Base-by-base conservation (phyloP, 1,140 invertebrate genomes). In the Drosophila sucinea region DNA sequence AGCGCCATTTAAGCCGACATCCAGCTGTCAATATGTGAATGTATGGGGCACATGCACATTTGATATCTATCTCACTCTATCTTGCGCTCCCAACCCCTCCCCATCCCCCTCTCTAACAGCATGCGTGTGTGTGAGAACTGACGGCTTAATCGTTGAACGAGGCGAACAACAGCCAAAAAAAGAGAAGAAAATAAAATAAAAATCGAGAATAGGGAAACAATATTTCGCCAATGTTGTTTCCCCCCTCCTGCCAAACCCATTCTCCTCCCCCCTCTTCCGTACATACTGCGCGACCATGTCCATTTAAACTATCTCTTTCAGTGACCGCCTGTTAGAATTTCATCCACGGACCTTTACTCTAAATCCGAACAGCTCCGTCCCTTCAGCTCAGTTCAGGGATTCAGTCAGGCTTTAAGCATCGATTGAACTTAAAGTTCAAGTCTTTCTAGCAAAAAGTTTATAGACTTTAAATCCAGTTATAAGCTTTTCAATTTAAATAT, bases 101-200 rank as follows among this genome's bases (percentile, higher is more conserved):
- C 44, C 33, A 8, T 8, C 23, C 25, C 23, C 10, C 5, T 27
- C 44, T 51, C 44, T 51, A 27, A 44, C 17, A 6, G 55, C 51
- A 33, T 69, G 73, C 60, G 44, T 70, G 67, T 61, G 56, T 60
- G 32, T 60, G 33, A 70, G 55, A 58, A 61, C 64, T 68, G 32
- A 56, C 61, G 61, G 80, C 80, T 83, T 75, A 83, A 82, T 75
- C 68, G 80, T 60, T 70, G 79, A 30, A 74, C 70, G 23, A 51
- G 44, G n/a, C 70, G 56, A 60, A 72, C 57, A 56, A 40, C 47
- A 57, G 44, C 58, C 60, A 32, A 66, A 38, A 60, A 51, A 67
- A 55, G 44, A 25, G 25, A 40, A 25, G 2, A 27, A 51, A 51
- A 51, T 27, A 27, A 27, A 51, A 27, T 7, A 27, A 44, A 44